These are phyloP conservation scores for Antechinus flavipes DNA, from an alignment of 2,113 vertebrate genomes.

Conservation along the genomic window DNA sequence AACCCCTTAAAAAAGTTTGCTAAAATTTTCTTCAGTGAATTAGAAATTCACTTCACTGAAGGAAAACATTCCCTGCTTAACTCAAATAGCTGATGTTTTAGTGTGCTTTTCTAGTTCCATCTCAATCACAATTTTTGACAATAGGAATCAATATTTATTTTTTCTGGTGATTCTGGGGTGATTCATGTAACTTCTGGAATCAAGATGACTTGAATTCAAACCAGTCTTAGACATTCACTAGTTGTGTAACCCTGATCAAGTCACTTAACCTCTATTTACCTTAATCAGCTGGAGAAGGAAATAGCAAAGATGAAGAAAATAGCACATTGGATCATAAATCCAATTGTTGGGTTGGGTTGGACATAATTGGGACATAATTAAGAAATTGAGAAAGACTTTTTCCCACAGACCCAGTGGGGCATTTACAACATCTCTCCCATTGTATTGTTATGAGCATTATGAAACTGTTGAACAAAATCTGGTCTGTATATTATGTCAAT, in stretches of 20 bases:
- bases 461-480: not conserved
- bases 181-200: not conserved
- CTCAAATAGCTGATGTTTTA: not conserved
- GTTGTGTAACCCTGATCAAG: not conserved
- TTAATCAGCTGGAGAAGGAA: not conserved
- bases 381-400: not conserved
- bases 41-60: not conserved
- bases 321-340: not conserved
- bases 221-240: not conserved
- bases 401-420: not conserved
- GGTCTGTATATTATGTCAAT: not conserved
- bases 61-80: not conserved
- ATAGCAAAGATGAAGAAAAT: not conserved
- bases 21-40: not conserved
- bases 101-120: not conserved
- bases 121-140: not conserved
- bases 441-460: not conserved
- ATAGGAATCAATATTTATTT: not conserved
- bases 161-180: not conserved
- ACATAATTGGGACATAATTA: not conserved
- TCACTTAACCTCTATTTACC: not conserved
- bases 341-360: no score
- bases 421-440: constrained; percentile 23
- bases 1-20: not conserved
- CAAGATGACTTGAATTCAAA: not conserved